phyloP scores from a whole-genome alignment of 2,113 vertebrate species.

The Cygnus atratus region DNA sequence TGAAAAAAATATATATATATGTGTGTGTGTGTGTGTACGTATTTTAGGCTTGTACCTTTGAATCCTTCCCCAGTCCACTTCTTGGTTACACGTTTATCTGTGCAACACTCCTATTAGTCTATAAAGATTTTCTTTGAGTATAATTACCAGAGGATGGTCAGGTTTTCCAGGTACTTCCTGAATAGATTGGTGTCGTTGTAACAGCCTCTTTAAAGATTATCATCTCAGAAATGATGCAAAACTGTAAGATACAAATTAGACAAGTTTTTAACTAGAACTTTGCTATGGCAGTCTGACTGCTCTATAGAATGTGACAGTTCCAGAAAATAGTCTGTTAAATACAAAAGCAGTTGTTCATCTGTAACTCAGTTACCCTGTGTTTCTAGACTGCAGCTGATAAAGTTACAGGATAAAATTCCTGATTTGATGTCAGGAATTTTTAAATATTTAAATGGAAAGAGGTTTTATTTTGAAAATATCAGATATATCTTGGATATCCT shows the following conservation, averaged over 20 bases:
- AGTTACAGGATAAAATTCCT: not conserved
- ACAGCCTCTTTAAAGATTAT: not conserved
- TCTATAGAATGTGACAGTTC: not conserved
- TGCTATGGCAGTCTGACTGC: not conserved
- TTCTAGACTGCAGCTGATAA: not conserved
- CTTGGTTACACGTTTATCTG: not conserved
- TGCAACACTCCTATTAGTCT: not conserved
- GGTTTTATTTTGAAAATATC: not conserved
- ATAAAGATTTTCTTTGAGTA: not conserved
- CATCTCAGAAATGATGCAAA: not conserved
- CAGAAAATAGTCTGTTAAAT: not conserved
- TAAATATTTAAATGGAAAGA: not conserved
- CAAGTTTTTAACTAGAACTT: not conserved
- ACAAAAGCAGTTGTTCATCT: not conserved
- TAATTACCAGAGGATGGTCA: not conserved
- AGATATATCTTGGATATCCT: not conserved
- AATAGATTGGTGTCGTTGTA: not conserved
- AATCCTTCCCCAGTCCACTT: not conserved
- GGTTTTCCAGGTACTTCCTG: not conserved
- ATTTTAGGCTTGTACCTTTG: not conserved
- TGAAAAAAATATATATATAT: too few relatives aligned
- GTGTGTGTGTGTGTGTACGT: too few relatives aligned
- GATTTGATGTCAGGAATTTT: not conserved
- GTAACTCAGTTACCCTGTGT: not conserved
- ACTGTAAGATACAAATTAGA: not conserved